Percentiles rank a stretch among this genome's conserved stretches.
These are phyloP conservation scores for Tichodroma muraria DNA, from an alignment of 2,113 vertebrate genomes.

Conservation along the genomic window DNA sequence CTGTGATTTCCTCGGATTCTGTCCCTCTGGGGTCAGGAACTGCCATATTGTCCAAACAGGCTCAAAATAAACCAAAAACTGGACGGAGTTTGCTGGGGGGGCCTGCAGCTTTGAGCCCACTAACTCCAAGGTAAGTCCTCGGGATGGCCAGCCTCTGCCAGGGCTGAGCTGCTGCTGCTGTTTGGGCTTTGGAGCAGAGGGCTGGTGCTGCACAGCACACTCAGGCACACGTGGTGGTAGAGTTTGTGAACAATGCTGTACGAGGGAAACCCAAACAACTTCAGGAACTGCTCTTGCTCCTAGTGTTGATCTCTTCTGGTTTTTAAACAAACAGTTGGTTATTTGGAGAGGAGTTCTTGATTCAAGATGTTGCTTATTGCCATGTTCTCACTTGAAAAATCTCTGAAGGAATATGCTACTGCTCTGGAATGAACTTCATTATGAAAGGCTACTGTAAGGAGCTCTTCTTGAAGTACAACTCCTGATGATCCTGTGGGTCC, in stretches of 20 bases:
- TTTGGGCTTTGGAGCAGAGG: background rate
- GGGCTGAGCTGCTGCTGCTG: background rate
- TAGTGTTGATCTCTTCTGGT: background rate
- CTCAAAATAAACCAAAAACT: conserved; percentile 95
- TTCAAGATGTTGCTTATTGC: background rate
- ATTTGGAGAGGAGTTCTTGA: background rate
- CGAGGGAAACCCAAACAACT: background rate
- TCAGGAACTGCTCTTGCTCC: background rate
- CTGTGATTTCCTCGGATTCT: conserved; percentile 91
- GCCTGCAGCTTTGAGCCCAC: conserved; percentile 85
- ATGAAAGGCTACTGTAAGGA: background rate
- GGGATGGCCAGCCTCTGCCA: rapidly evolving
- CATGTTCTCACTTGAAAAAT: background rate
- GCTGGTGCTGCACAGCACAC: background rate
- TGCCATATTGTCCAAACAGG: conserved; percentile 87
- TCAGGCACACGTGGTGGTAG: rapidly evolving
- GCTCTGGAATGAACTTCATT: background rate
- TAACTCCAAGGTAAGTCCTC: conserved; percentile 86
- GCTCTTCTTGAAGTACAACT: background rate
- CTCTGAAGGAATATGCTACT: background rate
- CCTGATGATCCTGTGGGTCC: background rate
- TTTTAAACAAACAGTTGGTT: background rate
- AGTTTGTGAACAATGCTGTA: background rate
- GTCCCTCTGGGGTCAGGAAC: conserved; percentile 83
- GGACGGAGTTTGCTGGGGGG: conserved; percentile 92